Evolutionary conservation across 2,113 vertebrate genomes (phyloP).

Genomic region (Jaculus jaculus): DNA sequence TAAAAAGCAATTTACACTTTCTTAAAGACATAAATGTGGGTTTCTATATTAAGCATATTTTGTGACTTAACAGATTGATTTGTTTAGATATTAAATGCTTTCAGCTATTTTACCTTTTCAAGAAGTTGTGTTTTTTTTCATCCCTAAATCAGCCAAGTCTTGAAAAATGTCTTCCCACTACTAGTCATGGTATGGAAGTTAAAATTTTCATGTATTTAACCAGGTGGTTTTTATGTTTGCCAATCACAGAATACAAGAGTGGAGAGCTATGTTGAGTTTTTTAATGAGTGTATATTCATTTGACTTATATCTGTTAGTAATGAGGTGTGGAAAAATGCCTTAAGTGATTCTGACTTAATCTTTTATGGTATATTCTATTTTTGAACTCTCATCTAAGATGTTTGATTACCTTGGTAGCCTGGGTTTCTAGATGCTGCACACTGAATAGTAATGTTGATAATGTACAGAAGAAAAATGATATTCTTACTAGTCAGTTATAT

Average conservation of each 20-base stretch:
- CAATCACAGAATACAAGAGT: background rate
- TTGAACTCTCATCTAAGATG: background rate
- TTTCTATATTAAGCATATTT: constrained; percentile 85
- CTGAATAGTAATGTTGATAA: background rate
- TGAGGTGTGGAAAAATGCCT: background rate
- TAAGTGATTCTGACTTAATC: constrained; percentile 3
- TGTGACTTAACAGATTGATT: constrained; percentile 82
- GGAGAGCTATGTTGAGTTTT: background rate
- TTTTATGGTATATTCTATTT: background rate
- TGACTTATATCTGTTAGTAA: constrained; percentile 23
- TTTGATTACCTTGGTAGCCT: background rate
- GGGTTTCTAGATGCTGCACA: background rate
- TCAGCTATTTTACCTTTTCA: constrained; percentile 80
- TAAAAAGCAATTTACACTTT: constrained; percentile 76
- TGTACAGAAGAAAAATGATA: background rate
- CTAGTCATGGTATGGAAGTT: background rate
- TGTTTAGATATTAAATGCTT: constrained; percentile 83
- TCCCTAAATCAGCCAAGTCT: background rate
- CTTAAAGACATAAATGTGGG: constrained; percentile 79
- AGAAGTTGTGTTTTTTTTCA: constrained; percentile 70
- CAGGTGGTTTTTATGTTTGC: constrained; percentile 24
- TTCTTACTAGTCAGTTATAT: background rate
- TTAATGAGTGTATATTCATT: background rate
- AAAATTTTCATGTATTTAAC: constrained; percentile 31
- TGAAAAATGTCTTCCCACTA: constrained; percentile 43